phyloP scores from a whole-genome alignment of 37 sponge, comb jelly and placozoan genomes.

The Hormiphora californensis region DNA sequence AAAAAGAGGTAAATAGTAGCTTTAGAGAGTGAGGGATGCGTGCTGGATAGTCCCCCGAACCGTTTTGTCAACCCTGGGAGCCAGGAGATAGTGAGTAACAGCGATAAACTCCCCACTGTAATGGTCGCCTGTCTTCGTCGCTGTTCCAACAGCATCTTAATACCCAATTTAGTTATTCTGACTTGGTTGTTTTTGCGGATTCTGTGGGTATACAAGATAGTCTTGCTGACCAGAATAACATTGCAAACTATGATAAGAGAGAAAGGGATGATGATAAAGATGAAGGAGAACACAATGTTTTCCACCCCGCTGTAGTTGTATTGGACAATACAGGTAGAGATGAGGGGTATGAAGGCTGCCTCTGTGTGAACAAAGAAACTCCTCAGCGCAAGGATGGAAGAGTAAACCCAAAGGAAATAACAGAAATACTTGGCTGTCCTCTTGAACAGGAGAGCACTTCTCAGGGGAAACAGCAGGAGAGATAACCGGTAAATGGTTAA shows the following conservation, averaged over 20 bases:
- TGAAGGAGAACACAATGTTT: not conserved
- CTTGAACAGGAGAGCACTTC: not conserved
- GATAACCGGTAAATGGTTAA: not conserved
- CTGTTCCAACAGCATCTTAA: not conserved
- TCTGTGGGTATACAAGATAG: not conserved
- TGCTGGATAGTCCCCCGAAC: not conserved
- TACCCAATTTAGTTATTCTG: conserved; percentile 28
- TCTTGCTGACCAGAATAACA: conserved; percentile 19
- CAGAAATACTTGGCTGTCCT: not conserved
- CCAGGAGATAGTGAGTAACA: conserved; percentile 9
- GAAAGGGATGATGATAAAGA: conserved; percentile 3
- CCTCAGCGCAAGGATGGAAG: conserved; percentile 10
- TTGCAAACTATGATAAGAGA: conserved; percentile 17
- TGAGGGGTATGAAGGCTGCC: conserved; percentile 22
- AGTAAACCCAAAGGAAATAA: not conserved
- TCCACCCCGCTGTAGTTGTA: conserved; percentile 28
- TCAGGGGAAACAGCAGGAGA: not conserved
- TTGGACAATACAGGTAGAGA: conserved; percentile 36
- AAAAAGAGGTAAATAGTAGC: conserved; percentile 39
- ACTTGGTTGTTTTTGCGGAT: not conserved
- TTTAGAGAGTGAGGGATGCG: conserved; percentile 31
- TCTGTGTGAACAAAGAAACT: conserved; percentile 4
- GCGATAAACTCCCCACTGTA: conserved; percentile 29
- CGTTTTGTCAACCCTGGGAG: conserved; percentile 24
- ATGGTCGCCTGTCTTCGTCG: conserved; percentile 21